Evolutionary conservation across 2,113 vertebrate species (phyloP).

Genomic region (Syngnathoides biaculeatus): DNA sequence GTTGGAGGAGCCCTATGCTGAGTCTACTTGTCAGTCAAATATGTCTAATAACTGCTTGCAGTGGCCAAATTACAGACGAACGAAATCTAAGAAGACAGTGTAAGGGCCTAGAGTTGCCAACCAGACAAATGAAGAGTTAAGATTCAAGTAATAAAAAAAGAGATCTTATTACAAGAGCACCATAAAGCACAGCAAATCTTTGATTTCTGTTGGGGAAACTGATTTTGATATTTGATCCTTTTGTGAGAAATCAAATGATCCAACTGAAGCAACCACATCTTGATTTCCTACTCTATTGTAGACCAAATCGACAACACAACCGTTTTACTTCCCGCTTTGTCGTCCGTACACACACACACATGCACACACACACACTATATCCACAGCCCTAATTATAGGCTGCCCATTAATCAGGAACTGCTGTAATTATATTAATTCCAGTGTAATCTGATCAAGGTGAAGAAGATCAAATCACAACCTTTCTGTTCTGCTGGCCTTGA

Average conservation of each 20-base stretch:
- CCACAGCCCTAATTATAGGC: slow-evolving; percentile 55
- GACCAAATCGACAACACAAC: not conserved
- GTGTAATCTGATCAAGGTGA: slow-evolving; percentile 67
- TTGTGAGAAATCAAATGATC: not conserved
- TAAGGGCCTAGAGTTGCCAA: too few relatives aligned
- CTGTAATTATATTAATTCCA: slow-evolving; percentile 67
- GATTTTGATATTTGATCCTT: not conserved
- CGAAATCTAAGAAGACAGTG: too few relatives aligned
- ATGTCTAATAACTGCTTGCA: too few relatives aligned
- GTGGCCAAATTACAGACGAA: too few relatives aligned
- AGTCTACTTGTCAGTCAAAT: too few relatives aligned
- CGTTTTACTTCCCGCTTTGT: not conserved
- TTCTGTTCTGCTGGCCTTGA: slow-evolving; percentile 20
- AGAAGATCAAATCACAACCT: slow-evolving; percentile 56
- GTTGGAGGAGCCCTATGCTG: too few relatives aligned
- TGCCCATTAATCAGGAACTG: slow-evolving; percentile 64
- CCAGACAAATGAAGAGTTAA: too few relatives aligned
- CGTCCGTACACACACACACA: not conserved
- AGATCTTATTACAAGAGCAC: too few relatives aligned
- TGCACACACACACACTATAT: slow-evolving; percentile 4
- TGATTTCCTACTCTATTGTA: not conserved
- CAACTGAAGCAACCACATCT: not conserved
- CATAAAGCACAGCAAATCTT: not conserved
- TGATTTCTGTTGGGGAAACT: not conserved
- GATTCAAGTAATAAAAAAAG: too few relatives aligned